Base-by-base conservation (phyloP, 1,140 invertebrate species). In the Nixonia krombeini region DNA sequence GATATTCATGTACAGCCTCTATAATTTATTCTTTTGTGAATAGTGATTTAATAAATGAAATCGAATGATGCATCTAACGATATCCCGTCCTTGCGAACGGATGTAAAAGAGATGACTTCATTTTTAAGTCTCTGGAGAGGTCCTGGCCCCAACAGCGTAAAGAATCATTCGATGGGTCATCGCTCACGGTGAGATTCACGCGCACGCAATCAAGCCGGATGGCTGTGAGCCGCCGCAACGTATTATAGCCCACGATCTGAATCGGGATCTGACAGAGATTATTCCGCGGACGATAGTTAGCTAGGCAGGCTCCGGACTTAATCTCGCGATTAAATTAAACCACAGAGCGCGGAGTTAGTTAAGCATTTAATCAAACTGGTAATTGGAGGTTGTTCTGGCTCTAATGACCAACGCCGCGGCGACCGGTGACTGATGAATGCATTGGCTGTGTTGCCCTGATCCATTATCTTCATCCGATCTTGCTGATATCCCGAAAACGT, bases 361-460 rank as follows among this genome's bases (percentile, higher is more conserved):
- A 80, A 83, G 78, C 78, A 82, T 83, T 83, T 83, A 82, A 82
- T 83, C 79, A 83, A 83, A 82, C 74, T 74, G 70, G 73, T 82
- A 82, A 83, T 82, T 82, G 75, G 75, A 78, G 78, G 79, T 77
- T 81, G 78, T 74, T 75, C 64, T 71, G n/a, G 69, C 64, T 68
- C 76, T 80, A 81, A 83, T 83, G 78, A 74, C 68, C 71, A 67
- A 46, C 67, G 66, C 52, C 55, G 56, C 58, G 65, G 69, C 64
- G 38, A 51, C 35, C 45, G 50, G 73, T 78, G 73, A 74, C 79
- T 75, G 75, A 80, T 77, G 72, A 78, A 81, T 73, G 74, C 67
- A 69, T 52, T 50, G 53, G 18, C 28, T 28, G 53, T 35, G 46
- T 46, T 33, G 10, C 15, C 4, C 8, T 49, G 10, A 41, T 47